These are phyloP conservation scores for Drosophila parabipectinata DNA, from an alignment of 1,140 invertebrate genomes.

Conservation along the genomic window DNA sequence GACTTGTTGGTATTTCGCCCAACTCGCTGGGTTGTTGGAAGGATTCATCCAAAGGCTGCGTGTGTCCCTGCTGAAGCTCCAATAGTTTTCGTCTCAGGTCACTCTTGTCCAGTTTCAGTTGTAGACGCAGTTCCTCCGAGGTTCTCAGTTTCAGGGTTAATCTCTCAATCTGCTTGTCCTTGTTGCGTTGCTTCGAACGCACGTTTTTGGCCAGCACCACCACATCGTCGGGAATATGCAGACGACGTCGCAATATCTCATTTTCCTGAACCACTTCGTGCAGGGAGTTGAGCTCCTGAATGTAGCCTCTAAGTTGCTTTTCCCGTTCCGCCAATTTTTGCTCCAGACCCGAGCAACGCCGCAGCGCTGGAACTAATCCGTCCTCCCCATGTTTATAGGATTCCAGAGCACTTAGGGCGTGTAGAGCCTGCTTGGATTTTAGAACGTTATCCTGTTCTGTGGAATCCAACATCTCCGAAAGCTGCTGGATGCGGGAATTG, in stretches of 20 bases:
- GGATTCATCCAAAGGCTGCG: constrained; percentile 21
- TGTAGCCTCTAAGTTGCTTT: constrained; percentile 67
- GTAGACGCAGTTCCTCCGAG: constrained; percentile 78
- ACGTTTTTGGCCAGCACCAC: constrained; percentile 70
- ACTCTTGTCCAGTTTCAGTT: constrained; percentile 80
- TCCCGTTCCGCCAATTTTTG: constrained; percentile 73
- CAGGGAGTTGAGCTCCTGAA: constrained; percentile 76
- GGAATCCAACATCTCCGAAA: constrained; percentile 75
- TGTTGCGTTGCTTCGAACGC: constrained; percentile 73
- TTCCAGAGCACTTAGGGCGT: constrained; percentile 72
- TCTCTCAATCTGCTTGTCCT: constrained; percentile 81
- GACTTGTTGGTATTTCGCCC: constrained; percentile 61
- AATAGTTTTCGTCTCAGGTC: constrained; percentile 67
- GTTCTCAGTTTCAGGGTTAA: constrained; percentile 75
- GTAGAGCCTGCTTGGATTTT: constrained; percentile 78
- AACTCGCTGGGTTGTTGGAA: constrained; percentile 59
- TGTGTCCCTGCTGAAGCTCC: constrained; percentile 30
- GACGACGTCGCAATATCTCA: constrained; percentile 56
- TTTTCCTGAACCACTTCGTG: constrained; percentile 79
- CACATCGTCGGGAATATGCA: constrained; percentile 79
- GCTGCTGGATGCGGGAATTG: constrained; percentile 56
- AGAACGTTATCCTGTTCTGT: constrained; percentile 78
- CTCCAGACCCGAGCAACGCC: constrained; percentile 69
- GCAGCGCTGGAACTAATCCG: constrained; percentile 66
- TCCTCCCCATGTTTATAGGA: constrained; percentile 77